phyloP scores from a whole-genome alignment of 2,888 invertebrate genomes.

The Eristalinus sepulchralis region DNA sequence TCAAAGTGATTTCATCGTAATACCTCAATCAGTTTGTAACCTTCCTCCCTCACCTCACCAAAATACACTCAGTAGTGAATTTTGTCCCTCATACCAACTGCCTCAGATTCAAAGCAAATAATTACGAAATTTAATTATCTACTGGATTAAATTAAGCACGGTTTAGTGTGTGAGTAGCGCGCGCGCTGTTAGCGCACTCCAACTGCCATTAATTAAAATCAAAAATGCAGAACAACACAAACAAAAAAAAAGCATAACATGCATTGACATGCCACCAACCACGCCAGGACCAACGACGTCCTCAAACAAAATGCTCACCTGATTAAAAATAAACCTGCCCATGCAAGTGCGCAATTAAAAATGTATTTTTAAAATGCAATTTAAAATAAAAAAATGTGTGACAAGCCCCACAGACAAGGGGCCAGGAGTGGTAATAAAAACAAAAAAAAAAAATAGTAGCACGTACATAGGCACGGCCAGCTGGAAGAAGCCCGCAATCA shows the following conservation, averaged over 20 bases:
- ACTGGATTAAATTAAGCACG: conserved; percentile 18
- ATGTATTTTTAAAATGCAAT: conserved; percentile 64
- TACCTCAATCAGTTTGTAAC: not conserved
- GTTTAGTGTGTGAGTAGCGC: conserved; percentile 21
- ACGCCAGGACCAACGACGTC: conserved; percentile 6
- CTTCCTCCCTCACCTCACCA: not conserved
- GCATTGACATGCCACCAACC: conserved; percentile 8
- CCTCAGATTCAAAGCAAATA: conserved; percentile 53
- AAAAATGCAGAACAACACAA: conserved; percentile 9
- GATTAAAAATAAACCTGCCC: conserved; percentile 49
- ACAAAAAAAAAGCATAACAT: conserved; percentile 4
- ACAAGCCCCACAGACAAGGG: not conserved
- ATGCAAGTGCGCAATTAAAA: conserved; percentile 61
- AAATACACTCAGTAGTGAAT: not conserved
- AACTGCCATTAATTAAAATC: conserved; percentile 20
- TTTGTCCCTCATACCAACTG: not conserved
- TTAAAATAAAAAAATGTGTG: conserved; percentile 50
- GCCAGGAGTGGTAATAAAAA: not conserved
- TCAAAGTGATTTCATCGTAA: not conserved
- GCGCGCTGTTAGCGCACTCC: conserved; percentile 29
- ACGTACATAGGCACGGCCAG: not conserved
- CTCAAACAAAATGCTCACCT: conserved; percentile 42
- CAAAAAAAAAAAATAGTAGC: conserved; percentile 8
- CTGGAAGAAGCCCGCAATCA: conserved; percentile 15
- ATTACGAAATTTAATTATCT: conserved; percentile 23